Evolutionary conservation across 2,888 invertebrate species (phyloP).

Genomic region (Oasisia sp.): DNA sequence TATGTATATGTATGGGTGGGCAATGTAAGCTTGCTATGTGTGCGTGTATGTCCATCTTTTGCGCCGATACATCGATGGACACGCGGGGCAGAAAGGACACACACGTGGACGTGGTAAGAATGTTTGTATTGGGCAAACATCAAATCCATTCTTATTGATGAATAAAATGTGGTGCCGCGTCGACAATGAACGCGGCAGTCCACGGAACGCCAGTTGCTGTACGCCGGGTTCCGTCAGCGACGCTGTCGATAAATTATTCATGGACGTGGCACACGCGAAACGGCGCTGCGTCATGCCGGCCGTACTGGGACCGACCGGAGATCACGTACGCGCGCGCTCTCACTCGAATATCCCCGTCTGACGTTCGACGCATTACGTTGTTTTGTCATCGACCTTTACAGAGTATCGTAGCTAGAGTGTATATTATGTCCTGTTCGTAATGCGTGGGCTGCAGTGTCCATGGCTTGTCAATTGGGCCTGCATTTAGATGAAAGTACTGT

Average conservation of each 20-base stretch:
- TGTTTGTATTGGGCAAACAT: neutral
- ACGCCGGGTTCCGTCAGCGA: neutral
- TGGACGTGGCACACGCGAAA: neutral
- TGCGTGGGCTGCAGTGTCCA: neutral
- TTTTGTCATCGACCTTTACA: neutral
- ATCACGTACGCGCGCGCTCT: neutral
- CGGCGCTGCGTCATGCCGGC: neutral
- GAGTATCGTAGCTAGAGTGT: neutral
- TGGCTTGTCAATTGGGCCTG: neutral
- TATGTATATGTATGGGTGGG: neutral
- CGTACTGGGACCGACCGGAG: neutral
- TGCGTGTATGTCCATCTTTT: neutral
- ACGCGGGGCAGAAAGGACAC: neutral
- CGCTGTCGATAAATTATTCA: conserved; percentile 13
- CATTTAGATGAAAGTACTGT: too few relatives aligned
- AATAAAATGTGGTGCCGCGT: neutral
- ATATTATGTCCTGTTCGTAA: neutral
- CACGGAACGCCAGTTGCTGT: neutral
- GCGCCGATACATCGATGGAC: neutral
- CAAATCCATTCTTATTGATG: neutral
- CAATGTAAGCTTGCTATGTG: neutral
- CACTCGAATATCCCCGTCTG: neutral
- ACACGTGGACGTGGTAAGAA: neutral
- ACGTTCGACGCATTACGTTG: neutral
- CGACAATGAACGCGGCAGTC: neutral